Evolutionary conservation across 2,797 vertebrate genomes (phyloP), one percentile per base, ranked within the genome.

Genomic region (Antennarius maculatus): DNA sequence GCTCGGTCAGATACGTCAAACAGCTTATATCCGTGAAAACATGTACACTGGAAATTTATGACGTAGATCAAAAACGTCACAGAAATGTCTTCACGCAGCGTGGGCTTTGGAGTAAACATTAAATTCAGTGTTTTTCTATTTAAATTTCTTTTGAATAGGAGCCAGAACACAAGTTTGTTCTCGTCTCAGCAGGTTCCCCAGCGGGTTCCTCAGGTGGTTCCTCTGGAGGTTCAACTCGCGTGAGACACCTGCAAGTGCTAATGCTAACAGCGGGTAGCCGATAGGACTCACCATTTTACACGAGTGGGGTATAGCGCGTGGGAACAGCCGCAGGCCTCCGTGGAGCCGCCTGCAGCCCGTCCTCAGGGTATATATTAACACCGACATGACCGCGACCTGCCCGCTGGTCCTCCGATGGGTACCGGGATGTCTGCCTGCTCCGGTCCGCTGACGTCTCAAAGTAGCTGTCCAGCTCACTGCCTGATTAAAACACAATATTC

Each of bases 221-320:
- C 23, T 23, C 23, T 1, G 23, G 23, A 1, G 23, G 23, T 1
- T 23, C 23, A 17, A 5, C 31, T 4, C 15, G 3, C 4, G 2
- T 3, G 17, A 58, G 6, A 50, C 6, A 48, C 46, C 56, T 3
- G 27, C 6, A 6, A 16, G 55, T 31, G 81, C 70, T 74, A 66
- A 74, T 18, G 68, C 64, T 55, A 52, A 37, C 6, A 6, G 14
- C 17, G 46, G 23, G 49, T 39, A 11, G 12, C 31, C 3, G 18
- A 2, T 13, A 11, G 5, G 29, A 55, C 92, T 92, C 87, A 94
- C 94, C 94, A 93, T 93, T 48, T 86, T 89, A 1, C 88, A 81
- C 2, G 84, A 52, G 14, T 0, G 10, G 60, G 49, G 70, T 56
- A 72, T 69, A 60, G 14, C 43, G 23, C 54, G 42, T 31, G 23